phyloP scores from a whole-genome alignment of 2,797 vertebrate genomes.

The Darevskia nairensis region DNA sequence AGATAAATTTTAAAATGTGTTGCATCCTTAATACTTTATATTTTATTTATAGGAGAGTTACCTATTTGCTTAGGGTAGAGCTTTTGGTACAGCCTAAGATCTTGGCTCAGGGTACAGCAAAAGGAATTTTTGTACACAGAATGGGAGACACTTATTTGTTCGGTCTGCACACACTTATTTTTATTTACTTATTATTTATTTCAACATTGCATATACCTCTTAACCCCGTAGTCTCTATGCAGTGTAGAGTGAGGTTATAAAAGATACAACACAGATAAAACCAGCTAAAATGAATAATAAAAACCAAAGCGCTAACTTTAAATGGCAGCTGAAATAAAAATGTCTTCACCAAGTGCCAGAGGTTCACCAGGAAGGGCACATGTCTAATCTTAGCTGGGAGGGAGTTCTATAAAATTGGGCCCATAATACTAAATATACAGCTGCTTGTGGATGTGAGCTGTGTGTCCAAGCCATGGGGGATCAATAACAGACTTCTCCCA shows the following conservation, averaged over 20 bases:
- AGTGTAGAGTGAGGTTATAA: background rate
- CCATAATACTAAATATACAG: too few species aligned
- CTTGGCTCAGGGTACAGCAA: background rate
- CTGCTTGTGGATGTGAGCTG: too few species aligned
- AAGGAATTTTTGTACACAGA: background rate
- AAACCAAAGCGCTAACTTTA: background rate
- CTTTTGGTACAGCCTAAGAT: too few species aligned
- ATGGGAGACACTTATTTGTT: background rate
- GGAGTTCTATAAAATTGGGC: too few species aligned
- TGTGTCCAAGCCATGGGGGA: too few species aligned
- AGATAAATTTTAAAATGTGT: background rate
- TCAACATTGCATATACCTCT: too few species aligned
- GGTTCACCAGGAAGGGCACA: too few species aligned
- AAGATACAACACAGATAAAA: background rate
- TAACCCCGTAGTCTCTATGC: too few species aligned
- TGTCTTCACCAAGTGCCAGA: too few species aligned
- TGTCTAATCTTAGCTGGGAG: too few species aligned
- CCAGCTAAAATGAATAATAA: background rate
- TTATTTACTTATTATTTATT: background rate
- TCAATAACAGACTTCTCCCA: too few species aligned
- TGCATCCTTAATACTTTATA: background rate
- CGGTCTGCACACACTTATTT: background rate
- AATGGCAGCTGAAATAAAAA: too few species aligned
- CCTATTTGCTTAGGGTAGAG: background rate
- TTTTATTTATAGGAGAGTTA: constrained; percentile 2